A percentile compares a stretch with the other conserved stretches of the same genome.
phyloP scores from a whole-genome alignment of 2,797 vertebrate genomes.

The Coranthus polyacanthus region DNA sequence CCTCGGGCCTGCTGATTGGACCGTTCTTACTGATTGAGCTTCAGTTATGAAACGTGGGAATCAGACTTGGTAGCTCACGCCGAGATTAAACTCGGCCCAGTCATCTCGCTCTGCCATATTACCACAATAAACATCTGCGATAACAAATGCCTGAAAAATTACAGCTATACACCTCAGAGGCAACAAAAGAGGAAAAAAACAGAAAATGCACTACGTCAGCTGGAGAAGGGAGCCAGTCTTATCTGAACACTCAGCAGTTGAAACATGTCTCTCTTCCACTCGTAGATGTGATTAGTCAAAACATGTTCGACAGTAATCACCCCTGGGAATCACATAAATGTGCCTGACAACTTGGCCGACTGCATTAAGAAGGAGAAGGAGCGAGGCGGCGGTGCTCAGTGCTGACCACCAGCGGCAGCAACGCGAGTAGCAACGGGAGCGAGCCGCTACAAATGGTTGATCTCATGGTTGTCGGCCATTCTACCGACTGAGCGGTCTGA shows the following conservation, averaged over 20 bases:
- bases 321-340: slow-evolving; percentile 53
- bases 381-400: slow-evolving; percentile 53
- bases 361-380: not conserved
- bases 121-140: slow-evolving; percentile 58
- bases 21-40: slow-evolving; percentile 57
- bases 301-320: slow-evolving; percentile 58
- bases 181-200: not conserved
- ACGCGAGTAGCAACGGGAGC: slow-evolving; percentile 39
- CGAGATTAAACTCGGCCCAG: slow-evolving; percentile 23
- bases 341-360: slow-evolving; percentile 47
- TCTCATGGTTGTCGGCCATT: slow-evolving; percentile 66
- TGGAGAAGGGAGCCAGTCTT: slow-evolving; percentile 18
- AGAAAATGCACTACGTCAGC: slow-evolving; percentile 12
- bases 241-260: slow-evolving; percentile 39
- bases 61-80: slow-evolving; percentile 32
- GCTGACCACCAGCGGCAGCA: slow-evolving; percentile 79
- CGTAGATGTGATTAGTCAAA: slow-evolving; percentile 64
- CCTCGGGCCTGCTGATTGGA: slow-evolving; percentile 53
- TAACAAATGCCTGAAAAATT: slow-evolving; percentile 44
- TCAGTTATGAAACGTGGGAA: slow-evolving; percentile 61
- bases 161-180: slow-evolving; percentile 10
- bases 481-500: too few species aligned
- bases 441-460: slow-evolving; percentile 37
- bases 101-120: slow-evolving; percentile 42
- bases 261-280: slow-evolving; percentile 43